Evolutionary conservation across 2,113 vertebrate species (phyloP).

Genomic region (Ranitomeya imitator): DNA sequence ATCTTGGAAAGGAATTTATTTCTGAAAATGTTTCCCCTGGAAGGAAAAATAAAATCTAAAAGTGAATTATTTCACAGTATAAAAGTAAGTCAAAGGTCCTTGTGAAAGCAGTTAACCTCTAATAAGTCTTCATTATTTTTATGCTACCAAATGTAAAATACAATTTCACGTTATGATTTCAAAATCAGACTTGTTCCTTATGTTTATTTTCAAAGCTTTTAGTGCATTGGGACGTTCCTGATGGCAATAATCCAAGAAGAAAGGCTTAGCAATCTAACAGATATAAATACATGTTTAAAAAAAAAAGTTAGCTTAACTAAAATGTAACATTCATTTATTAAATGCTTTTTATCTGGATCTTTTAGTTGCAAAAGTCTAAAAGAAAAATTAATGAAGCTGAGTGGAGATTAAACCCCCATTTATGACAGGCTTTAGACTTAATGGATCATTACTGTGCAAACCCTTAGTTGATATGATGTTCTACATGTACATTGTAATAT

Average conservation of each 20-base stretch:
- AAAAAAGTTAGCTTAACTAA: neutral
- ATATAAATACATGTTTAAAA: constrained; percentile 28
- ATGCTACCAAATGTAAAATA: constrained; percentile 7
- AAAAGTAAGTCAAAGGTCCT: constrained; percentile 46
- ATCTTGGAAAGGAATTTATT: constrained; percentile 17
- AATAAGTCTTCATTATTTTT: constrained; percentile 11
- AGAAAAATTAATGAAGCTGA: neutral
- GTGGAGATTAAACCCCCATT: neutral
- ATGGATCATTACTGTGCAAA: neutral
- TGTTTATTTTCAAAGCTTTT: constrained; percentile 59
- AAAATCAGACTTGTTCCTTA: constrained; percentile 11
- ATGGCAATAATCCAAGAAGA: neutral
- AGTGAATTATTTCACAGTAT: constrained; percentile 22
- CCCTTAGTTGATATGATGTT: too few relatives aligned
- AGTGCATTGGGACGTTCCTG: neutral
- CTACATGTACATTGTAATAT: too few relatives aligned
- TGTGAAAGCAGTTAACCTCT: constrained; percentile 51
- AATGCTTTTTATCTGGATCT: neutral
- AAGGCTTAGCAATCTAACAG: constrained; percentile 5
- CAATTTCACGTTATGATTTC: constrained; percentile 31
- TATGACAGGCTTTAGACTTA: neutral
- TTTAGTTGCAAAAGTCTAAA: neutral
- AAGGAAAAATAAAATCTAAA: neutral
- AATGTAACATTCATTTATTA: neutral
- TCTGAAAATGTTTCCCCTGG: neutral